phyloP scores from a whole-genome alignment of 2,888 invertebrate genomes.

The Hyposoter didymator region DNA sequence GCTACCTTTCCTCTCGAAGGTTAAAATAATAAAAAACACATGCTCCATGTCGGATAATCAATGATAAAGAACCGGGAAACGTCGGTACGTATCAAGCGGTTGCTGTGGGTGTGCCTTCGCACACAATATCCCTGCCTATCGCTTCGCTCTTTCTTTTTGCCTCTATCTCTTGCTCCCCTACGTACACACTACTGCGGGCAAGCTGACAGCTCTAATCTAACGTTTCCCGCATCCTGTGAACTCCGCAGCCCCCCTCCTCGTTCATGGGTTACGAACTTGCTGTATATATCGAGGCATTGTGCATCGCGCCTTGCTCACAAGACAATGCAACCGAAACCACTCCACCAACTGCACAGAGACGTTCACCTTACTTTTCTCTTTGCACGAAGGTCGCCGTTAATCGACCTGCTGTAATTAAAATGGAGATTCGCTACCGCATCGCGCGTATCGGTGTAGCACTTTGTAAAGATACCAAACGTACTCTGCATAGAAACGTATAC shows the following conservation, averaged over 20 bases:
- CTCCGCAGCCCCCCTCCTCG: conserved; percentile 19
- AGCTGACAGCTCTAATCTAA: conserved; percentile 60
- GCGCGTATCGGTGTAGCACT: conserved; percentile 27
- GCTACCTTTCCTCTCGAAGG: conserved; percentile 26
- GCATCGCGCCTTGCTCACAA: conserved; percentile 52
- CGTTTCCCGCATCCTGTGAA: conserved; percentile 69
- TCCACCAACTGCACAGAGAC: background rate
- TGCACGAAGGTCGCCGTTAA: conserved; percentile 77
- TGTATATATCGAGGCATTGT: conserved; percentile 31
- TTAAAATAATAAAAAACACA: conserved; percentile 32
- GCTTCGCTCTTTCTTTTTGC: conserved; percentile 27
- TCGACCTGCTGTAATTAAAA: conserved; percentile 73
- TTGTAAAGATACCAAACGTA: conserved; percentile 1
- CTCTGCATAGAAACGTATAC: conserved; percentile 8
- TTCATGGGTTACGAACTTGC: conserved; percentile 60
- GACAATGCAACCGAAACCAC: conserved; percentile 55
- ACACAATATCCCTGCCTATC: conserved; percentile 45
- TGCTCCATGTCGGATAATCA: conserved; percentile 49
- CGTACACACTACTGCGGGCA: conserved; percentile 44
- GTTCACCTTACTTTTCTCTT: conserved; percentile 68
- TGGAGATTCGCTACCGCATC: conserved; percentile 44
- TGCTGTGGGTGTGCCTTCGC: conserved; percentile 41
- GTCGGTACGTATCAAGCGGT: conserved; percentile 54
- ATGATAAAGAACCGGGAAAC: conserved; percentile 65
- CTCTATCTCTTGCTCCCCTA: background rate